A percentile compares a stretch with the other conserved stretches of the same genome.
phyloP scores from a whole-genome alignment of 2,888 invertebrate species.

The Pterostichus madidus region DNA sequence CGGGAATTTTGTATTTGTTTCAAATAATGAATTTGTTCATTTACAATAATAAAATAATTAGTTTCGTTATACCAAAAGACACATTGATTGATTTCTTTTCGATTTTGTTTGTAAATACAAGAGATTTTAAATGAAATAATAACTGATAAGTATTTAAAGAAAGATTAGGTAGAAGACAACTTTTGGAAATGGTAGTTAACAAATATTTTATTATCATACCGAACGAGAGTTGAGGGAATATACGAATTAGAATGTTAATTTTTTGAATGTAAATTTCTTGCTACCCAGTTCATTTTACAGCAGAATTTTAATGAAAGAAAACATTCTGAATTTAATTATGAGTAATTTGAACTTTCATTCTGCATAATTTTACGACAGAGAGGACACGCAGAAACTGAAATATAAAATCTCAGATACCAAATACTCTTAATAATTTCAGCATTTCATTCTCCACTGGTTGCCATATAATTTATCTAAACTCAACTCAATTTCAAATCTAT shows the following conservation, averaged over 20 bases:
- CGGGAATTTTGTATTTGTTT: too few relatives aligned
- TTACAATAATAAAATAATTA: too few relatives aligned
- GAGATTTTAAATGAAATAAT: not conserved
- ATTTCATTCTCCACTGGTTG: not conserved
- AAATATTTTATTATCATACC: conserved; percentile 5
- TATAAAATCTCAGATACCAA: not conserved
- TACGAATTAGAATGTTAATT: conserved; percentile 7
- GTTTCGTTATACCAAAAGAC: too few relatives aligned
- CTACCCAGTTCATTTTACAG: conserved; percentile 14
- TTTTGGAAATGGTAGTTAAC: not conserved
- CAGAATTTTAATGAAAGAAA: conserved; percentile 15
- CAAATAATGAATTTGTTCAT: too few relatives aligned
- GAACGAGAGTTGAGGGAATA: not conserved
- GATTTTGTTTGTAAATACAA: not conserved
- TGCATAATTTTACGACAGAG: not conserved
- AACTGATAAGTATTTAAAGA: conserved; percentile 4
- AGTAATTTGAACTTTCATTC: conserved; percentile 15
- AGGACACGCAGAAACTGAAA: not conserved
- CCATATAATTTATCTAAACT: too few relatives aligned
- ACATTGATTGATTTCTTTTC: too few relatives aligned
- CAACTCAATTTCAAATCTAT: too few relatives aligned
- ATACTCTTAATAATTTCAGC: not conserved
- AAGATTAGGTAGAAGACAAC: not conserved
- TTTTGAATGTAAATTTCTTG: conserved; percentile 3
- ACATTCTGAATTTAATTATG: conserved; percentile 5